phyloP scores from a whole-genome alignment of 1,140 invertebrate species.

The Contarinia nasturtii region DNA sequence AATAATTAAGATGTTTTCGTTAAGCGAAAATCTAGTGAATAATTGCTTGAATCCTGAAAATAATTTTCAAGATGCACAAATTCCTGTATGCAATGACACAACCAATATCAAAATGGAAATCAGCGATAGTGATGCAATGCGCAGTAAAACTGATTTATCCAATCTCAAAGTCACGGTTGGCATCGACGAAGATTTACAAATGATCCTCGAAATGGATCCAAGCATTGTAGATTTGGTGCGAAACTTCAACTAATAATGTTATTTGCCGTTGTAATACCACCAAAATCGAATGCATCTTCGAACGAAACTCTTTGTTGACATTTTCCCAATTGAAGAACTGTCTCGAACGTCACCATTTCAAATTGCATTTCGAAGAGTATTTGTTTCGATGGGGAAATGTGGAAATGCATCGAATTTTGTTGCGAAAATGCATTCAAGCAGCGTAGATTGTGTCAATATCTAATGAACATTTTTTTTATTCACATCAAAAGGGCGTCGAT shows the following conservation, averaged over 20 bases:
- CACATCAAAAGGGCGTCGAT: no score
- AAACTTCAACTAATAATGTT: conserved; percentile 10
- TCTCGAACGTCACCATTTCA: no score
- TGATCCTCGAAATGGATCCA: conserved; percentile 41
- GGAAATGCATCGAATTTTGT: no score
- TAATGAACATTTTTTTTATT: no score
- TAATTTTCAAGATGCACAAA: neutral
- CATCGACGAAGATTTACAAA: conserved; percentile 37
- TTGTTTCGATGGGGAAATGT: no score
- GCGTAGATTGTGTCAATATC: no score
- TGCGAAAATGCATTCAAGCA: no score
- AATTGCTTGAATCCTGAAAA: neutral
- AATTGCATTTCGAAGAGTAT: no score
- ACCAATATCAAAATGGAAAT: neutral
- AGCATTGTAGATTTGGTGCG: conserved; percentile 32
- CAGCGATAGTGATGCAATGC: neutral
- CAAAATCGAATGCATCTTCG: no score
- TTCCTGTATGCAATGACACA: neutral
- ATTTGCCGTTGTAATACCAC: no score
- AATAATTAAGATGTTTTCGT: neutral
- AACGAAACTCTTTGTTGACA: no score
- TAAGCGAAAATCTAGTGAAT: neutral
- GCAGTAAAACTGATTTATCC: conserved; percentile 5
- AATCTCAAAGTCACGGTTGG: conserved; percentile 32
- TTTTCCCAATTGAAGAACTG: no score